Evolutionary conservation across 2,113 vertebrate genomes (phyloP).

Genomic region (Synodontis membranacea): DNA sequence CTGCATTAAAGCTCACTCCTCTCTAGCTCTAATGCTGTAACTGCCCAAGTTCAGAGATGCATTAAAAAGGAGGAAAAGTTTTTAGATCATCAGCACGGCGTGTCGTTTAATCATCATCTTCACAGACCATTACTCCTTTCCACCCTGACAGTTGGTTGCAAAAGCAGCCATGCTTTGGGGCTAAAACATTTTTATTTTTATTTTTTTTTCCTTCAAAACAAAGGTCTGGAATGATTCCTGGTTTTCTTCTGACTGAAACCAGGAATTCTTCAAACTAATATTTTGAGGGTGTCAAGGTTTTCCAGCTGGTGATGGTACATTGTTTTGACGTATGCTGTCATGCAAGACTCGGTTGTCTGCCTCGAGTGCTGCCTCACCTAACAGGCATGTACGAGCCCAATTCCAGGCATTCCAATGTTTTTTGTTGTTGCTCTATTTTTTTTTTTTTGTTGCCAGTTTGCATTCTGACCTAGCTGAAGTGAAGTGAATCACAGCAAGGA

Average conservation of each 20-base stretch:
- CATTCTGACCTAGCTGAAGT: conserved; percentile 20
- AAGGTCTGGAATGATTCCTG: neutral
- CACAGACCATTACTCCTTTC: conserved; percentile 15
- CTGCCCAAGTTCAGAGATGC: neutral
- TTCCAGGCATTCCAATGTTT: conserved; percentile 65
- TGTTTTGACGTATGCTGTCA: neutral
- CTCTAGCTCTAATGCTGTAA: neutral
- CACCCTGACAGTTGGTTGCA: neutral
- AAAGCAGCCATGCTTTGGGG: neutral
- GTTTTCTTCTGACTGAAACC: neutral
- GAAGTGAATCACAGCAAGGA: conserved; percentile 12
- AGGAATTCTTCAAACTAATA: neutral
- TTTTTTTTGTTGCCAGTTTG: conserved; percentile 16
- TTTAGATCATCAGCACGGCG: conserved; percentile 3
- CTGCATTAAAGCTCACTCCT: conserved; percentile 39
- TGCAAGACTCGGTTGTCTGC: conserved; percentile 28
- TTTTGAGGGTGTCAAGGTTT: neutral
- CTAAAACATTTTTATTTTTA: neutral
- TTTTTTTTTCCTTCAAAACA: neutral
- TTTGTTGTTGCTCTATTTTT: no score
- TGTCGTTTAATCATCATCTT: neutral
- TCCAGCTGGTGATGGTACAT: neutral
- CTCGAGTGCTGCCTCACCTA: conserved; percentile 3
- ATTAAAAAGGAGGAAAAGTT: neutral
- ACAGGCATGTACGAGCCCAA: conserved; percentile 33